These are phyloP conservation scores for Pipa parva DNA, from an alignment of 2,113 vertebrate species.

Conservation along the genomic window DNA sequence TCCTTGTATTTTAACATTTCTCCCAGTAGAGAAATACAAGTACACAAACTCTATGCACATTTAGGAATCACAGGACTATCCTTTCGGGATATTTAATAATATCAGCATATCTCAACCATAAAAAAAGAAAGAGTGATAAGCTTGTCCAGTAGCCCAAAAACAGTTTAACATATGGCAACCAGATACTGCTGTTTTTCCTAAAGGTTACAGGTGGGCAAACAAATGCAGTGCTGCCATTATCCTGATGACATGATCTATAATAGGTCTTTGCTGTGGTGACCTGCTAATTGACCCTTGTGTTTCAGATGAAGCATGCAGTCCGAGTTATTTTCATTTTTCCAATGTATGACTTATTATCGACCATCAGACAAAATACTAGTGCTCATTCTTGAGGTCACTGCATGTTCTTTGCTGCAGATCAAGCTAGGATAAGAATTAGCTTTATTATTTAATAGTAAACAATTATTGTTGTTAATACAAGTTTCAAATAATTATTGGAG, in stretches of 20 bases:
- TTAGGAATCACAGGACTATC: too few relatives aligned
- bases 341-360: background rate
- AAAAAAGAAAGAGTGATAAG: background rate
- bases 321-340: conserved; percentile 7
- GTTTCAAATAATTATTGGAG: too few relatives aligned
- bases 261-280: conserved; percentile 7
- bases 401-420: background rate
- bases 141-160: background rate
- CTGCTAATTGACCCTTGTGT: conserved; percentile 18
- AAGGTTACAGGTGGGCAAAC: conserved; percentile 36
- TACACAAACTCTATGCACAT: too few relatives aligned
- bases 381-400: background rate
- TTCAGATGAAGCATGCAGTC: background rate
- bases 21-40: too few relatives aligned
- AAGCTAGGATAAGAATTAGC: background rate
- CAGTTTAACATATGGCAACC: background rate
- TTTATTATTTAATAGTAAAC: too few relatives aligned
- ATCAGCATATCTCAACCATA: too few relatives aligned
- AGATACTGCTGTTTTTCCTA: conserved; percentile 7
- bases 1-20: too few relatives aligned
- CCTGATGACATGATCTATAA: conserved; percentile 24
- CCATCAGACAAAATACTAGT: background rate
- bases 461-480: too few relatives aligned
- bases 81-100: too few relatives aligned
- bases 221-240: conserved; percentile 27